Conservation (phyloP, 2,113 vertebrate genomes). For the Megalops atlanticus region DNA sequence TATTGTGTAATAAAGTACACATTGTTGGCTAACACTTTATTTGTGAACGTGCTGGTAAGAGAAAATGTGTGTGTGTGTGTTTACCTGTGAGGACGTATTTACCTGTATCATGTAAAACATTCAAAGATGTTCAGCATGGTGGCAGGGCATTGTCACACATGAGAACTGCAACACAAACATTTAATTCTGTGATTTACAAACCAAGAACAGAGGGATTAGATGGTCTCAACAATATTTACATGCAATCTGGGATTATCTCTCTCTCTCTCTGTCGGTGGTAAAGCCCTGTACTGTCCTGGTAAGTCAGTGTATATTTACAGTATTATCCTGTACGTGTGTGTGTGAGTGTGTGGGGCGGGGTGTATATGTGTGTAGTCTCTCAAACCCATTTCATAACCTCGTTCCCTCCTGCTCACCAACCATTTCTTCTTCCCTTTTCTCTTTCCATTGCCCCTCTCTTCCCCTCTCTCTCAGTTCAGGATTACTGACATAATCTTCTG, state of each 20-base stretch:
- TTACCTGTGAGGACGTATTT: too few species aligned
- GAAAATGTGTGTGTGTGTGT: constrained; percentile 35
- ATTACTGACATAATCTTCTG: constrained; percentile 74
- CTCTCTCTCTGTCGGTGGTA: not conserved
- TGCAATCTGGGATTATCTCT: constrained; percentile 55
- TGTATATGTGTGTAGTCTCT: constrained; percentile 18
- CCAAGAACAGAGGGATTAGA: constrained; percentile 18
- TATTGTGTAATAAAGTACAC: too few species aligned
- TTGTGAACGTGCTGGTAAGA: too few species aligned
- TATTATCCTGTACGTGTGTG: not conserved
- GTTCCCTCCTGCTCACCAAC: not conserved
- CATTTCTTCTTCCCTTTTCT: constrained; percentile 36
- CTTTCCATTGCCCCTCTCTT: constrained; percentile 55
- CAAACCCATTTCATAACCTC: constrained; percentile 37
- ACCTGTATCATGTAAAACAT: too few species aligned
- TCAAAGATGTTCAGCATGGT: too few species aligned
- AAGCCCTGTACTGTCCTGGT: not conserved
- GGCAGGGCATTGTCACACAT: not conserved
- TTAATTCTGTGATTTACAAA: constrained; percentile 19
- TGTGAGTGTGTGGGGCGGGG: not conserved
- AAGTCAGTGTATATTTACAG: constrained; percentile 14
- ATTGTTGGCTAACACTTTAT: too few species aligned
- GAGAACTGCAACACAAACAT: not conserved
- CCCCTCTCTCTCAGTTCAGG: constrained; percentile 64
- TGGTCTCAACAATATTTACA: constrained; percentile 42